These are phyloP conservation scores for Lophius piscatorius DNA, from an alignment of 2,113 vertebrate genomes.

Conservation along the genomic window DNA sequence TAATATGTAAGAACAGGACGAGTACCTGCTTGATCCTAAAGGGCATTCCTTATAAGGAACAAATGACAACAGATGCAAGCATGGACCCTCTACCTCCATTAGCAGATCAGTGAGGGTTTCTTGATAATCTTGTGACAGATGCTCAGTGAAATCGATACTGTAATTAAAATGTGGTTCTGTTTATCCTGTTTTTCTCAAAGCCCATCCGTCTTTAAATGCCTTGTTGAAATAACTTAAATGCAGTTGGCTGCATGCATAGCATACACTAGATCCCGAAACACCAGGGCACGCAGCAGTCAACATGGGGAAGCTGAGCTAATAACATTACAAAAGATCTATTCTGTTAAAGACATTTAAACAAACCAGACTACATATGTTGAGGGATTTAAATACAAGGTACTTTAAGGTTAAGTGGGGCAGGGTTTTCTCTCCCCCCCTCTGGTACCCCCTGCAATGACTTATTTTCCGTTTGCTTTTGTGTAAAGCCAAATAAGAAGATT, in stretches of 20 bases:
- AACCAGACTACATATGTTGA: slow-evolving; percentile 78
- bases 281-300: slow-evolving; percentile 48
- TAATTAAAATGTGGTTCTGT: slow-evolving; percentile 59
- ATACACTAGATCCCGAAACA: slow-evolving; percentile 1
- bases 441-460: slow-evolving; percentile 35
- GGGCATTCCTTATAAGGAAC: slow-evolving; percentile 26
- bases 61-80: slow-evolving; percentile 24
- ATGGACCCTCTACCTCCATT: slow-evolving; percentile 3
- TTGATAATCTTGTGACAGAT: slow-evolving; percentile 36
- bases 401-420: slow-evolving; percentile 65
- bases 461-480: slow-evolving; percentile 65
- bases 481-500: slow-evolving; percentile 80
- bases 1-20: neutral
- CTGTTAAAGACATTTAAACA: slow-evolving; percentile 63
- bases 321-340: slow-evolving; percentile 69
- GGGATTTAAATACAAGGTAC: slow-evolving; percentile 74
- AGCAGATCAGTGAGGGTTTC: slow-evolving; percentile 21
- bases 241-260: slow-evolving; percentile 47
- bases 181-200: slow-evolving; percentile 38
- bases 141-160: slow-evolving; percentile 52
- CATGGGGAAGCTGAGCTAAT: slow-evolving; percentile 68
- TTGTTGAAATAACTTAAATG: slow-evolving; percentile 63
- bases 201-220: slow-evolving; percentile 53
- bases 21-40: slow-evolving; percentile 22
- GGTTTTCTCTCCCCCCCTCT: slow-evolving; percentile 10